phyloP scores from a whole-genome alignment of 30 jellyfish, hydroid and myxozoan genomes.

The Turritopsis rubra region DNA sequence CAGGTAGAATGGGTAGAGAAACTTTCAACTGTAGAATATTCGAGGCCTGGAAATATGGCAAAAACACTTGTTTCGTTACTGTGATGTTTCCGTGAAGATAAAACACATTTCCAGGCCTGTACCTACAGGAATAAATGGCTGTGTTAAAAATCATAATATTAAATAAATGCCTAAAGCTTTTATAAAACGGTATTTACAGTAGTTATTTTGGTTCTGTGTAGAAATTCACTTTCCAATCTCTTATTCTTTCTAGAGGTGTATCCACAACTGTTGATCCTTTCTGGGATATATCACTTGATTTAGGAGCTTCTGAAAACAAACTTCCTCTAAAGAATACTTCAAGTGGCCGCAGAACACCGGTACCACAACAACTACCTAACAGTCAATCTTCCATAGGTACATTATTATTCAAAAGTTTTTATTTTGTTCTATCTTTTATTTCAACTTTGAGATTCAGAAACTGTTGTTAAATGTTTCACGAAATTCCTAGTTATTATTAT shows the following conservation, averaged over 20 bases:
- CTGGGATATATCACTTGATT: constrained; percentile 89
- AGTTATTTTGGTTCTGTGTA: background rate
- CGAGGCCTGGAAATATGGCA: too few relatives aligned
- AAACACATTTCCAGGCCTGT: too few relatives aligned
- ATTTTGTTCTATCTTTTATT: background rate
- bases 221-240: background rate
- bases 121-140: too few relatives aligned
- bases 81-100: too few relatives aligned
- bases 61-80: too few relatives aligned
- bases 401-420: background rate
- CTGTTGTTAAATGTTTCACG: too few relatives aligned
- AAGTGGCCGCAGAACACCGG: constrained; percentile 37
- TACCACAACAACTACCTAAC: background rate
- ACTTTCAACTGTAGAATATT: too few relatives aligned
- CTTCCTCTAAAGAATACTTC: constrained; percentile 6
- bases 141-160: too few relatives aligned
- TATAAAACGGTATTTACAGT: too few relatives aligned
- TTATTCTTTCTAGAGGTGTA: constrained; percentile 52
- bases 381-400: background rate
- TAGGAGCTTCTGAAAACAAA: constrained; percentile 60
- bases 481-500: too few relatives aligned
- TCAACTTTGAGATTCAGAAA: background rate
- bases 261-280: constrained; percentile 94
- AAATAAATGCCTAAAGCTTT: too few relatives aligned
- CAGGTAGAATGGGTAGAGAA: too few relatives aligned